A percentile compares a stretch with the other conserved stretches of the same genome.
Evolutionary conservation across 1,140 invertebrate genomes (phyloP).

Genomic region (Lasioglossum baleicum): DNA sequence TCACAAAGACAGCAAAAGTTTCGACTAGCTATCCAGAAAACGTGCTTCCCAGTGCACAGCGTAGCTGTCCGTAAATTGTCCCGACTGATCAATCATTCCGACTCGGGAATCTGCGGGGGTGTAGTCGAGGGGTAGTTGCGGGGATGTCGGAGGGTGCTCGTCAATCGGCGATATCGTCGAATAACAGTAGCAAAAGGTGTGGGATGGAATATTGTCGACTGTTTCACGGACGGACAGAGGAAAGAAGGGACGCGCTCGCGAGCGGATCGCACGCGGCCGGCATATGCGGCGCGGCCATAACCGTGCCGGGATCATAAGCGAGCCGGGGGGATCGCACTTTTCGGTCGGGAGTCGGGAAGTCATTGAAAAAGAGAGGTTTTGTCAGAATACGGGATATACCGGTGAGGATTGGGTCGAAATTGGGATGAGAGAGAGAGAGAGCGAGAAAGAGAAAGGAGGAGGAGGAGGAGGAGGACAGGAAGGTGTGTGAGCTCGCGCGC

Average conservation of each 20-base stretch:
- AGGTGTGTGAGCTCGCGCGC: no score
- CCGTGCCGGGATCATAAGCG: slow-evolving; percentile 31
- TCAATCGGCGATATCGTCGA: slow-evolving; percentile 34
- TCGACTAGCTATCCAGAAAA: no score
- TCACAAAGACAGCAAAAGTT: no score
- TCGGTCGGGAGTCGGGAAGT: slow-evolving; percentile 69
- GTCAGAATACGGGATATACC: slow-evolving; percentile 65
- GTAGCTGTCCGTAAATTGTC: slow-evolving; percentile 36
- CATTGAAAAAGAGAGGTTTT: slow-evolving; percentile 73
- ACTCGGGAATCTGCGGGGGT: neutral
- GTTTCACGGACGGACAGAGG: slow-evolving; percentile 8
- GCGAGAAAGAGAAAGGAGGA: neutral
- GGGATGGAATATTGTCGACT: slow-evolving; percentile 30
- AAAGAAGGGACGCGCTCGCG: neutral
- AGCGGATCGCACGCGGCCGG: neutral
- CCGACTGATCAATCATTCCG: slow-evolving; percentile 41
- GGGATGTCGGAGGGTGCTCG: slow-evolving; percentile 15
- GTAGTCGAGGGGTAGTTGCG: neutral
- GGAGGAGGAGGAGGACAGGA: neutral
- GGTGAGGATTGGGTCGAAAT: slow-evolving; percentile 55
- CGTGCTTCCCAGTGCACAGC: slow-evolving; percentile 4
- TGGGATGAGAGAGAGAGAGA: slow-evolving; percentile 16
- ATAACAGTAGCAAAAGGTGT: neutral
- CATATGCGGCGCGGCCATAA: slow-evolving; percentile 17
- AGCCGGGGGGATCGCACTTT: slow-evolving; percentile 40